phyloP scores from a whole-genome alignment of 23 tunicate species.

The Ascidia mentula region DNA sequence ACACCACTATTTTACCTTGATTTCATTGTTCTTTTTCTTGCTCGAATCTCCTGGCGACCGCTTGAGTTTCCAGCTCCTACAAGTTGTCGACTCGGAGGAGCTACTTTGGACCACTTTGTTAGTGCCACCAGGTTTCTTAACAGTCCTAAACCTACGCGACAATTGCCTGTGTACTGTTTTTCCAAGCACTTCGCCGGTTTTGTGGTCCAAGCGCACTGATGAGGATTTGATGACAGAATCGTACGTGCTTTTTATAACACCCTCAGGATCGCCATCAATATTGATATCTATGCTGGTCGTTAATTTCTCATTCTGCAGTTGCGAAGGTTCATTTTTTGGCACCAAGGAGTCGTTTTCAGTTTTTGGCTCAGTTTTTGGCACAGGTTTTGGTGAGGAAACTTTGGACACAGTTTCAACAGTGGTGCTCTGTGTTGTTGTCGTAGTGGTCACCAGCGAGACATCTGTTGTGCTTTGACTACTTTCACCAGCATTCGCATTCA shows the following conservation, averaged over 20 bases:
- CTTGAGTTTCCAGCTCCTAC: conserved; percentile 31
- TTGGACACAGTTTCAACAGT: neutral
- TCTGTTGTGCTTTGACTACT: neutral
- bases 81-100: neutral
- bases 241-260: neutral
- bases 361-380: neutral
- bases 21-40: conserved; percentile 16
- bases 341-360: neutral
- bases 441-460: neutral
- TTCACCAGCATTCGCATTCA: neutral
- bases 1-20: too few species aligned
- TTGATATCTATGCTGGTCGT: neutral
- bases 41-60: conserved; percentile 26
- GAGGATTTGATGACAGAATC: neutral
- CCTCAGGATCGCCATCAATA: neutral
- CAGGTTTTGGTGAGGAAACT: conserved; percentile 8
- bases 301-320: neutral
- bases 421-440: conserved; percentile 12
- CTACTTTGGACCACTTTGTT: neutral
- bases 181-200: neutral
- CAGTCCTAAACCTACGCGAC: conserved; percentile 27
- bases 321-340: neutral
- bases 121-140: neutral
- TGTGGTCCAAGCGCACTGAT: conserved; percentile 8
- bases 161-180: neutral